Percentiles rank a stretch among this genome's conserved stretches.
phyloP scores from a whole-genome alignment of 2,113 vertebrate species.

The Larimichthys crocea region DNA sequence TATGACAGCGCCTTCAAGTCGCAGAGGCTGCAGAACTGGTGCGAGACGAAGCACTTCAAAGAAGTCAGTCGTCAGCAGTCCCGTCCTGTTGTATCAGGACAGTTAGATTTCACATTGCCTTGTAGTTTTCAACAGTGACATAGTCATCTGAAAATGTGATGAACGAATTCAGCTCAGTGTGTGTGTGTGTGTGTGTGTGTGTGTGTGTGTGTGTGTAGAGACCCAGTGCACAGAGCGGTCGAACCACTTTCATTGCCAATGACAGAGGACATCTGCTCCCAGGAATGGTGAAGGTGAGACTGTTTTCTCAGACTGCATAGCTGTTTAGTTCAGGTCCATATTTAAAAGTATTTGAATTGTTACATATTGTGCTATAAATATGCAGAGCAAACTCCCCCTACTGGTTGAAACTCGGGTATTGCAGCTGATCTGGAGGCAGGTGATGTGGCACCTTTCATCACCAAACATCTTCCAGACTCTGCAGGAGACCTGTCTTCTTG shows the following conservation, averaged over 20 bases:
- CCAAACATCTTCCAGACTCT: too few species aligned
- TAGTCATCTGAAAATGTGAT: neutral
- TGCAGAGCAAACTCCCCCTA: too few species aligned
- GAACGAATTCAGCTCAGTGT: neutral
- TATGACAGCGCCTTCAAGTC: slow-evolving; percentile 79
- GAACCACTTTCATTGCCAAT: slow-evolving; percentile 75
- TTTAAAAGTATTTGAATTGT: too few species aligned
- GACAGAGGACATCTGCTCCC: slow-evolving; percentile 81
- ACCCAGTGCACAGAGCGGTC: slow-evolving; percentile 64
- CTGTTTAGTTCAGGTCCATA: too few species aligned
- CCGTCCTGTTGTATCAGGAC: neutral
- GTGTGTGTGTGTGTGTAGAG: slow-evolving; percentile 66
- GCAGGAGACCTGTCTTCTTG: too few species aligned
- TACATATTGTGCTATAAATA: too few species aligned
- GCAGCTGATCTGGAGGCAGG: too few species aligned
- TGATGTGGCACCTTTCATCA: too few species aligned
- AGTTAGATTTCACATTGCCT: neutral
- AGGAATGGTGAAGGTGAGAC: slow-evolving; percentile 72
- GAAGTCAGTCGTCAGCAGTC: slow-evolving; percentile 60
- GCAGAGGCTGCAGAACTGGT: slow-evolving; percentile 81
- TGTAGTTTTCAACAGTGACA: slow-evolving; percentile 3
- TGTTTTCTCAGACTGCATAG: neutral
- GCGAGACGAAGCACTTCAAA: slow-evolving; percentile 66
- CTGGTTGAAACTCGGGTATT: too few species aligned
- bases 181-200: neutral